These are phyloP conservation scores for Hestina assimilis DNA, from an alignment of 1,140 invertebrate genomes.

Conservation along the genomic window DNA sequence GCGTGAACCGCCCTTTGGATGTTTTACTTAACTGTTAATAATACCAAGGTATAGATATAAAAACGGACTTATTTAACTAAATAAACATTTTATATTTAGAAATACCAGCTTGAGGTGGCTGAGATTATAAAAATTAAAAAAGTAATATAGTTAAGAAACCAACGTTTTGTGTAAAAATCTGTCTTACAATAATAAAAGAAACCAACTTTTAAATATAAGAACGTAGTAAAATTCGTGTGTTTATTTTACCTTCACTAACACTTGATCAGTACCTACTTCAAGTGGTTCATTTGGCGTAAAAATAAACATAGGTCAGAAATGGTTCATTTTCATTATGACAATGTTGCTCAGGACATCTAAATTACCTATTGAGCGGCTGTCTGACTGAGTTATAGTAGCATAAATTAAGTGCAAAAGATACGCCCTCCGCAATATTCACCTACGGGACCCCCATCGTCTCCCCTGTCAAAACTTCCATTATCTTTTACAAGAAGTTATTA, in stretches of 20 bases:
- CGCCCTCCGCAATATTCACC: conserved; percentile 42
- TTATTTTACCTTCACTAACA: neutral
- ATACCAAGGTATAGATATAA: conserved; percentile 56
- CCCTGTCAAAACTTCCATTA: conserved; percentile 26
- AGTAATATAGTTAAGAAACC: neutral
- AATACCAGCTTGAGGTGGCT: conserved; percentile 15
- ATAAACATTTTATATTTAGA: conserved; percentile 49
- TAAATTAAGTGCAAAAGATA: conserved; percentile 60
- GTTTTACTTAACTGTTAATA: conserved; percentile 64
- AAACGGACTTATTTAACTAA: conserved; percentile 47
- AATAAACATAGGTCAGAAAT: conserved; percentile 45
- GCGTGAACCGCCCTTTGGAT: conserved; percentile 54
- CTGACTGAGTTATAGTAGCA: conserved; percentile 67
- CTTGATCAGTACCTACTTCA: conserved; percentile 15
- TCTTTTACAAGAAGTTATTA: conserved; percentile 26
- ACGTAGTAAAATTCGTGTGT: too few relatives aligned
- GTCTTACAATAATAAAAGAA: neutral
- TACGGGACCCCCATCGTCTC: conserved; percentile 14
- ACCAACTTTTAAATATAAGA: too few relatives aligned
- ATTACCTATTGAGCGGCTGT: conserved; percentile 68
- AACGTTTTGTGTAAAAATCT: neutral
- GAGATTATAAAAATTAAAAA: conserved; percentile 17
- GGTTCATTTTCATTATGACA: conserved; percentile 66
- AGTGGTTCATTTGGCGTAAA: conserved; percentile 25
- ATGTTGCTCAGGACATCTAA: conserved; percentile 70